Conservation (phyloP, 2,888 invertebrate genomes). For the Monoplex corrugatus region DNA sequence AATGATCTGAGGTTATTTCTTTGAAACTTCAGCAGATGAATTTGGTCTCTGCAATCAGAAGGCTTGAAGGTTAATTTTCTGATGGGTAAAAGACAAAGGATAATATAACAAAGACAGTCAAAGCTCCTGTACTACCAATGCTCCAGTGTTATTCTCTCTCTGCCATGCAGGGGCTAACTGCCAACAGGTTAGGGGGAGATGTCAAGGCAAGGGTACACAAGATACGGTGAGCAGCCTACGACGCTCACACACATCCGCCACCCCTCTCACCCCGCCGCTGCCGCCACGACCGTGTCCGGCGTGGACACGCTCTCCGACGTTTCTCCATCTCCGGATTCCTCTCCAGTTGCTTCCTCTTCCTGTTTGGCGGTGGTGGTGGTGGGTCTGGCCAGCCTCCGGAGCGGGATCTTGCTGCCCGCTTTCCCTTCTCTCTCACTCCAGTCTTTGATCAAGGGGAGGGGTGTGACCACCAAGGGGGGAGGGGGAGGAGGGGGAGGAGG, state of each 20-base stretch:
- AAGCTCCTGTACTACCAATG: no score
- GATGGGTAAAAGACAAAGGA: no score
- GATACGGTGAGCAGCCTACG: not conserved
- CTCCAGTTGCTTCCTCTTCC: conserved; percentile 35
- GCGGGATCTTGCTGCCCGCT: not conserved
- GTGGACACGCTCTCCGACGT: conserved; percentile 67
- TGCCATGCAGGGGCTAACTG: no score
- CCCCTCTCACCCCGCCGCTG: conserved; percentile 63
- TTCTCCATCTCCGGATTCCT: conserved; percentile 52
- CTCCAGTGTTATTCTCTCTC: no score
- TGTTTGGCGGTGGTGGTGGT: not conserved
- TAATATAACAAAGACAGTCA: no score
- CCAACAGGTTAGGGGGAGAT: no score
- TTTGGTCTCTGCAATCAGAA: no score
- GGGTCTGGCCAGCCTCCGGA: not conserved
- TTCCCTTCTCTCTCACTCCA: not conserved
- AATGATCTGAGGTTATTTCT: no score
- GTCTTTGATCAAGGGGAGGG: not conserved
- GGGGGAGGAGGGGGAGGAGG: conserved; percentile 28
- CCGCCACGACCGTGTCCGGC: conserved; percentile 67
- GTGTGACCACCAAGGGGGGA: conserved; percentile 27
- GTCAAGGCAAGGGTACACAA: not conserved
- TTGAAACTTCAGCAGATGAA: no score
- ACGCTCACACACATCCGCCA: conserved; percentile 32
- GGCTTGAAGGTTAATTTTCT: no score